Percentiles rank a stretch among this genome's conserved stretches.
These are phyloP conservation scores for Urocolius indicus DNA, from an alignment of 2,113 vertebrate genomes.

Conservation along the genomic window DNA sequence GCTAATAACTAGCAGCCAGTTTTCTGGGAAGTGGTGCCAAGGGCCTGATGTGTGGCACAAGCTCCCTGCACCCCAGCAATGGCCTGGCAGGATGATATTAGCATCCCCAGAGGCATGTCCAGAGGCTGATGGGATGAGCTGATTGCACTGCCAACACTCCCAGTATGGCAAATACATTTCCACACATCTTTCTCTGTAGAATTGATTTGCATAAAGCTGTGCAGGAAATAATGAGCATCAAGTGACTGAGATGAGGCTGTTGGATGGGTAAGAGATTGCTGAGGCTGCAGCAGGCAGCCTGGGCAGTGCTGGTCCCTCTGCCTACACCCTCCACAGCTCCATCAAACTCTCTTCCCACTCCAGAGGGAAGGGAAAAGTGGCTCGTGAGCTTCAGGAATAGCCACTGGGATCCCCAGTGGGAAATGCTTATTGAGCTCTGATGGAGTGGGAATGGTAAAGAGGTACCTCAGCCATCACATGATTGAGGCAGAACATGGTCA, in stretches of 20 bases:
- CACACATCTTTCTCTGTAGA: not conserved
- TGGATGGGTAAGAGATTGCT: not conserved
- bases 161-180: not conserved
- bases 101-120: not conserved
- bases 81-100: not conserved
- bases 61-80: not conserved
- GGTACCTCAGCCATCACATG: fast-evolving
- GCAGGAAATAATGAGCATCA: not conserved
- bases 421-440: not conserved
- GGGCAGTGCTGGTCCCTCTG: not conserved
- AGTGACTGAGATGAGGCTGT: not conserved
- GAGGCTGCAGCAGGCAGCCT: not conserved
- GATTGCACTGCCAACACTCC: not conserved
- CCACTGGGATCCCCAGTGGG: not conserved
- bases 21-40: not conserved
- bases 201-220: not conserved
- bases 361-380: not conserved
- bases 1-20: not conserved
- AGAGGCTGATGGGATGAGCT: not conserved
- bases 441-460: not conserved
- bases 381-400: not conserved
- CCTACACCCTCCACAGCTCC: fast-evolving
- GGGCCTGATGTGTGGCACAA: fast-evolving
- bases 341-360: not conserved
- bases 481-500: not conserved